Base-by-base conservation (phyloP, 64 coral and sea anemone species). In the Stichodactyla mertensii region DNA sequence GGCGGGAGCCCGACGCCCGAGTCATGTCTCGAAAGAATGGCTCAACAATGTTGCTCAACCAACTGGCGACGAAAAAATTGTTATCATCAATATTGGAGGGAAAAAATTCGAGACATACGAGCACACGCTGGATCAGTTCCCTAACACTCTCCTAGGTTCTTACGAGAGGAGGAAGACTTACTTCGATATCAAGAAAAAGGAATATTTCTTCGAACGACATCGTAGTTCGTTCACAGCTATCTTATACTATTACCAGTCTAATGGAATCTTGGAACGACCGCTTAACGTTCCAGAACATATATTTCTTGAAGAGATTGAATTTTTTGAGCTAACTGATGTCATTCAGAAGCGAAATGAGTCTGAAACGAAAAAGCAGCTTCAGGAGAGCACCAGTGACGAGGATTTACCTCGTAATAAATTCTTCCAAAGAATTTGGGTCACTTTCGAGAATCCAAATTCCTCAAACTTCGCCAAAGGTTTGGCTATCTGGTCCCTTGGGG, bases 181-280 rank as follows among this genome's bases (percentile, higher is more conserved):
- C 82, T 97, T 87, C 54, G 94, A 93, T 57, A 71, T 84, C 62
- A 86, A 90, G 83, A 97, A 97, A 51, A 87, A 88, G 26, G 94
- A 97, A 36, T 97, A 90, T 82, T 97, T 97, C 28, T 97, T 97
- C n/a, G 94, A 97, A 57, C 88, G 94, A 0, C 94, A 97, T 66
- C 91, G 94, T 5, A 90, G 94, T 13, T 92, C 94, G 0, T 97
- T 97, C 24, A 97, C 91, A 13, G 91, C 94, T 56, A 97, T 97
- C 36, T 89, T 97, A 59, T 97, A 97, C 62, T 97, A 97, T 51
- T 97, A 97, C 62, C 94, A 97, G 51, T 97, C 94, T 7, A 90
- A 88, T 23, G 94, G 94, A 11, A 61, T 97, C 9, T 61, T 97
- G 3, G 94, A 97, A 61, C 82, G 88, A 54, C 94, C 94, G 0